phyloP scores from a whole-genome alignment of 2,888 invertebrate species.

The Phortica magna region DNA sequence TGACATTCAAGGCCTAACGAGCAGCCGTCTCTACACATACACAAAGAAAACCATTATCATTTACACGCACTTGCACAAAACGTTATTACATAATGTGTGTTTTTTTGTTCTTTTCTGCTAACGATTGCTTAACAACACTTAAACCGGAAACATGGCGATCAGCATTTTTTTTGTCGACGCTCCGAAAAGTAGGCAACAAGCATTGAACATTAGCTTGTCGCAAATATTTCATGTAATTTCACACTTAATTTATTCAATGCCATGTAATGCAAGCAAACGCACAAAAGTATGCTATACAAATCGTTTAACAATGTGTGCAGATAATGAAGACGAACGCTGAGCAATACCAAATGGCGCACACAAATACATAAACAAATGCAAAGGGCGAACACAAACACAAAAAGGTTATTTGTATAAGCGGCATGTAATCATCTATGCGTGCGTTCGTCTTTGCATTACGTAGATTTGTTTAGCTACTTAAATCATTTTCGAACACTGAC shows the following conservation, averaged over 20 bases:
- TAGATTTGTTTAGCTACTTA: constrained; percentile 21
- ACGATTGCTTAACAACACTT: neutral
- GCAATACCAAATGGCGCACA: neutral
- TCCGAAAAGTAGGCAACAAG: neutral
- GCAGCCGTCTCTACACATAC: neutral
- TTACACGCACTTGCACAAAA: neutral
- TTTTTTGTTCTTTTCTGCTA: neutral
- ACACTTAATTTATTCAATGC: constrained; percentile 23
- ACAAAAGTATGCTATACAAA: neutral
- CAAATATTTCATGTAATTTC: constrained; percentile 12
- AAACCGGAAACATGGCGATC: constrained; percentile 12
- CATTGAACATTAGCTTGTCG: neutral
- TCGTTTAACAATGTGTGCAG: neutral
- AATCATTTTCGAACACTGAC: constrained; percentile 12
- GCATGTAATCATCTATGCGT: constrained; percentile 10
- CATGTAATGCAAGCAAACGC: neutral
- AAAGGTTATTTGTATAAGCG: constrained; percentile 11
- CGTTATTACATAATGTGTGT: no score
- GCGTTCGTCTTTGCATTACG: neutral
- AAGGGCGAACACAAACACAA: neutral
- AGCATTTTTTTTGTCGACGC: neutral
- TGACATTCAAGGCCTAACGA: neutral
- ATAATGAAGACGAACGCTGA: no score
- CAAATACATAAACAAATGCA: neutral
- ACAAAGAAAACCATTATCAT: neutral